Evolutionary conservation across 2,797 vertebrate genomes (phyloP).

Genomic region (Poeciliopsis infans): DNA sequence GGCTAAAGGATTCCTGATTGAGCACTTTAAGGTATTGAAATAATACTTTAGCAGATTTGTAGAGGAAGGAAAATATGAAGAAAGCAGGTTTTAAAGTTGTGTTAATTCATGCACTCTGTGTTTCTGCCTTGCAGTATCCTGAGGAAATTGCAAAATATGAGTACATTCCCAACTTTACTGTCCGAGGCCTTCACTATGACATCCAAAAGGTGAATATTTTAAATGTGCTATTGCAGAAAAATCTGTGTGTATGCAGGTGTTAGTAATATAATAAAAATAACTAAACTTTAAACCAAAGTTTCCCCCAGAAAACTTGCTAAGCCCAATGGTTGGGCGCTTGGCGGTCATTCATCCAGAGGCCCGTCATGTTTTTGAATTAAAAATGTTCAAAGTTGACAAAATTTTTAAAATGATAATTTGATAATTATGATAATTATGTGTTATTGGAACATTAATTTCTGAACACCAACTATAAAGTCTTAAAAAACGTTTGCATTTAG

Average conservation of each 20-base stretch:
- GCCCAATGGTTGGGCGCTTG: too few species aligned
- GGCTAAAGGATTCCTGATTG: conserved; percentile 81
- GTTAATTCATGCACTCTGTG: background rate
- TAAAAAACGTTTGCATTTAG: too few species aligned
- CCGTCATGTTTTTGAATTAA: too few species aligned
- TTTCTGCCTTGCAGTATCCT: conserved; percentile 80
- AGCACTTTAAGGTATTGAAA: conserved; percentile 83
- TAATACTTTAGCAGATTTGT: background rate
- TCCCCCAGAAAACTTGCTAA: too few species aligned
- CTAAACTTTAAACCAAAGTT: too few species aligned
- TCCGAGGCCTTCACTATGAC: conserved; percentile 88
- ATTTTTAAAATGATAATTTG: too few species aligned
- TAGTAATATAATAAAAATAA: background rate
- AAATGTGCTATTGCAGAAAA: background rate
- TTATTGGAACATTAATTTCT: too few species aligned
- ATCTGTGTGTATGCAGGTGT: too few species aligned
- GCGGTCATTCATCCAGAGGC: too few species aligned
- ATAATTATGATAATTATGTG: too few species aligned
- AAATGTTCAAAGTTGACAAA: too few species aligned
- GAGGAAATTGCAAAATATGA: conserved; percentile 82
- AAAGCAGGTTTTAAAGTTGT: background rate
- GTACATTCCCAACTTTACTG: conserved; percentile 86
- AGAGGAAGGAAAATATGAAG: background rate
- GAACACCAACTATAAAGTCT: too few species aligned
- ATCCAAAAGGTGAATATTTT: conserved; percentile 84